Base-by-base conservation (phyloP, 2,113 vertebrate species). In the Sinocyclocheilus grahami region DNA sequence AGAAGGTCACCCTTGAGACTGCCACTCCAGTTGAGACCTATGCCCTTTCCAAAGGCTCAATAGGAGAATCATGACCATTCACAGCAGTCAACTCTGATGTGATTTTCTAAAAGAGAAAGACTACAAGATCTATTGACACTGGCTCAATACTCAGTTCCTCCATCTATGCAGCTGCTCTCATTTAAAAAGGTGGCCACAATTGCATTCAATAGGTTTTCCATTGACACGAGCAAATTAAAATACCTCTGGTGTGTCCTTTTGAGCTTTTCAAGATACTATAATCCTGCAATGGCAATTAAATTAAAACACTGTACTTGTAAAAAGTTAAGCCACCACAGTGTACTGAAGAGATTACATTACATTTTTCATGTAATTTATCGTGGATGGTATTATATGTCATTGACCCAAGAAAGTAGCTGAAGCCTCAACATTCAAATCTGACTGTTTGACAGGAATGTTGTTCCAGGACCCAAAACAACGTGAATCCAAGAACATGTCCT, bases 141-240 rank as follows among this genome's bases (percentile, higher is more conserved):
- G 27, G 27, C 27, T 27, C 27, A 27, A 27, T 27, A 27, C 27
- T 27, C 27, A 27, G 27, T 1, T 27, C 27, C 27, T 27, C 27
- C 27, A 27, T 27, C 27, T 27, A 27, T 27, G 27, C 27, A 27
- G 27, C 27, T 27, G 27, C 27, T 27, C 27, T 42, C 42, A 8
- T 42, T 42, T 42, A 42, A 53, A 22, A 6, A 13, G 11, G 7
- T 22, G 11, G 63, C 1, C 48, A 12, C 33, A 71, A 53, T 20
- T 37, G 27, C 24, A 30, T 24, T 37, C 27, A 82, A 37, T 53
- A 12, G 16, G 79, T 80, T 85, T 53, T 80, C 39, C 76, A 76
- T 83, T 85, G 65, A 82, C 83, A 58, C 62, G 2, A 58, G 30
- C 83, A 90, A 86, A 93, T 90, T 91, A 89, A 90, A 89, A 92